A percentile compares a stretch with the other conserved stretches of the same genome.
Evolutionary conservation across 1,140 invertebrate genomes (phyloP).

Genomic region (Drosophila sturtevanti): DNA sequence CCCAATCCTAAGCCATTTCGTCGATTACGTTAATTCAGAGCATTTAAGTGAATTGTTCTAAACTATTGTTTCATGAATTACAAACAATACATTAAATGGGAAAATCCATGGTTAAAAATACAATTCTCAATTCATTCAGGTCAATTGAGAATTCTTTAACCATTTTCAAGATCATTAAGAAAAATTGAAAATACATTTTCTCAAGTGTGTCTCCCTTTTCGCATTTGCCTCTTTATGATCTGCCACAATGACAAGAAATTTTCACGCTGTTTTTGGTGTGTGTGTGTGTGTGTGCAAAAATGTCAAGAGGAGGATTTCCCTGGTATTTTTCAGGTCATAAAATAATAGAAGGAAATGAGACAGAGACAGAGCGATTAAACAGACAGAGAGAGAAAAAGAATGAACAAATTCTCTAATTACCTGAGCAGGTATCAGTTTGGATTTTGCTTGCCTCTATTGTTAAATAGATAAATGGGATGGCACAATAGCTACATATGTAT

Average conservation of each 20-base stretch:
- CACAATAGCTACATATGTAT: no score
- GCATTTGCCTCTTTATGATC: not conserved
- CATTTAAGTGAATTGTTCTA: no score
- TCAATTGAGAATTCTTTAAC: not conserved
- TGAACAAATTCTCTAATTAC: slow-evolving; percentile 8
- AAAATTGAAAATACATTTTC: not conserved
- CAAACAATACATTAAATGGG: not conserved
- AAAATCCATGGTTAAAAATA: not conserved
- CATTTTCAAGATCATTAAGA: slow-evolving; percentile 4
- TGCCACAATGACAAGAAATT: not conserved
- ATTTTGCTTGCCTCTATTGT: not conserved
- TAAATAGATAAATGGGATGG: not conserved
- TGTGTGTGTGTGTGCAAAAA: slow-evolving; percentile 6
- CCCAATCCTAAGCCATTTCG: no score
- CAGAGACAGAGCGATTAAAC: not conserved
- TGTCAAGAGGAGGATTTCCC: slow-evolving; percentile 11
- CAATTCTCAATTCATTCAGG: not conserved
- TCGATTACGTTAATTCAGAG: no score
- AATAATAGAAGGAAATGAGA: not conserved
- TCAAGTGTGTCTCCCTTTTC: not conserved
- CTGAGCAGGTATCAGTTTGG: not conserved
- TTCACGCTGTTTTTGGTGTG: slow-evolving; percentile 2
- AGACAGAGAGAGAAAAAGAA: not conserved
- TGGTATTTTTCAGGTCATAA: slow-evolving; percentile 18
- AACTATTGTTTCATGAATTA: no score